Percentiles rank a stretch among this genome's conserved stretches.
Evolutionary conservation across 2,113 vertebrate genomes (phyloP).

Genomic region (Clarias gariepinus): DNA sequence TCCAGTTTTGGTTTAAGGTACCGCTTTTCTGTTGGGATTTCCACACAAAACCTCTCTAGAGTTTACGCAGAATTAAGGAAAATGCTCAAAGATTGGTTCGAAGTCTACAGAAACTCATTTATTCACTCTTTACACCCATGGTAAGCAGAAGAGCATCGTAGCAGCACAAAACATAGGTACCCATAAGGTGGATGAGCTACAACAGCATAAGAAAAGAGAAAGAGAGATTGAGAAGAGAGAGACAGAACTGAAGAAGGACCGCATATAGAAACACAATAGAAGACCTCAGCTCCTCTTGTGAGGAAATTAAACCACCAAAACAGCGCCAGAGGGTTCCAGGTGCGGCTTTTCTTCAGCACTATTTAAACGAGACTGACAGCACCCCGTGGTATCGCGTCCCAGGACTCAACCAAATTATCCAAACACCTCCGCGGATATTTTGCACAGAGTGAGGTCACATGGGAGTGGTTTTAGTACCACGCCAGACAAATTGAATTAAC

Average conservation of each 20-base stretch:
- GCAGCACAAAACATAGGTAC: too few relatives aligned
- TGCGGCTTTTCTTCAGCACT: not conserved
- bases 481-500: constrained; percentile 5
- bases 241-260: not conserved
- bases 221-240: not conserved
- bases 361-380: too few relatives aligned
- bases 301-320: not conserved
- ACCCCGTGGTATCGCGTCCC: not conserved
- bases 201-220: not conserved
- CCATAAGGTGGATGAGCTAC: not conserved
- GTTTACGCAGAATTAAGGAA: too few relatives aligned
- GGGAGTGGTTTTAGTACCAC: not conserved
- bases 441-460: not conserved
- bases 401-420: not conserved
- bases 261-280: not conserved
- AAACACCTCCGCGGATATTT: not conserved
- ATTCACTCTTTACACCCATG: too few relatives aligned
- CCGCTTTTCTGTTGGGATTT: too few relatives aligned
- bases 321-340: not conserved
- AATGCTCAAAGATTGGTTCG: too few relatives aligned
- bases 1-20: too few relatives aligned
- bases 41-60: too few relatives aligned
- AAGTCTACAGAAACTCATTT: too few relatives aligned
- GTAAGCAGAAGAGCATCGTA: too few relatives aligned
- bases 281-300: not conserved